phyloP scores from a whole-genome alignment of 2,797 vertebrate genomes.

The Acanthopagrus latus region DNA sequence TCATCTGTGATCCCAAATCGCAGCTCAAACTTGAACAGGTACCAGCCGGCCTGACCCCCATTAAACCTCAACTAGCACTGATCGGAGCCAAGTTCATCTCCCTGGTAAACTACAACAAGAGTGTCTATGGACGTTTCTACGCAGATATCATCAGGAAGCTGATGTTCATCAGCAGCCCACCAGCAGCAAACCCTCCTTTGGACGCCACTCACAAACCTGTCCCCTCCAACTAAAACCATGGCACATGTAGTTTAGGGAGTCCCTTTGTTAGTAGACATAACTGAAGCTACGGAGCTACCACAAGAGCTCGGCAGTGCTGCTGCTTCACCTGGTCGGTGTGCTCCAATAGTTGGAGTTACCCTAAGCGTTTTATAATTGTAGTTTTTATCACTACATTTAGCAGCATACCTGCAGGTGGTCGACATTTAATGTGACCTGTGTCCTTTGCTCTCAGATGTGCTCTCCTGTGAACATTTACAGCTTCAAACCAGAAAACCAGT shows the following conservation, averaged over 20 bases:
- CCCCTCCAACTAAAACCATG: constrained; percentile 58
- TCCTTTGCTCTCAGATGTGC: constrained; percentile 5
- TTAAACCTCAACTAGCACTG: constrained; percentile 88
- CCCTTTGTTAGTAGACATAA: constrained; percentile 19
- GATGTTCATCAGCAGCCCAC: constrained; percentile 81
- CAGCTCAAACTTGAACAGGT: constrained; percentile 84
- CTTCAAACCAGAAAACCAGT: constrained; percentile 32
- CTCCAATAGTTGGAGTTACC: constrained; percentile 29
- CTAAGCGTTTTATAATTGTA: constrained; percentile 33
- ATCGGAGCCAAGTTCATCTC: constrained; percentile 88
- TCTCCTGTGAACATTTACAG: constrained; percentile 5
- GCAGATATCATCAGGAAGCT: constrained; percentile 91
- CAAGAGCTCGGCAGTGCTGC: constrained; percentile 18
- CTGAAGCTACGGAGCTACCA: constrained; percentile 19
- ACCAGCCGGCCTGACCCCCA: constrained; percentile 88
- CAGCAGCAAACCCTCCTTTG: constrained; percentile 43
- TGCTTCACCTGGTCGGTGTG: constrained; percentile 31
- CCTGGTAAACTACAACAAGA: constrained; percentile 93
- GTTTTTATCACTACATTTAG: constrained; percentile 40
- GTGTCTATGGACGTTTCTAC: constrained; percentile 94
- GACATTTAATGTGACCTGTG: constrained; percentile 38
- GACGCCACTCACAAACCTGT: constrained; percentile 43
- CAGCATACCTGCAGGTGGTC: background rate
- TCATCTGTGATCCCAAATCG: constrained; percentile 84
- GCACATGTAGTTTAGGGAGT: constrained; percentile 3